phyloP scores from a whole-genome alignment of 2,113 vertebrate genomes.

The Typhlomys cinereus region DNA sequence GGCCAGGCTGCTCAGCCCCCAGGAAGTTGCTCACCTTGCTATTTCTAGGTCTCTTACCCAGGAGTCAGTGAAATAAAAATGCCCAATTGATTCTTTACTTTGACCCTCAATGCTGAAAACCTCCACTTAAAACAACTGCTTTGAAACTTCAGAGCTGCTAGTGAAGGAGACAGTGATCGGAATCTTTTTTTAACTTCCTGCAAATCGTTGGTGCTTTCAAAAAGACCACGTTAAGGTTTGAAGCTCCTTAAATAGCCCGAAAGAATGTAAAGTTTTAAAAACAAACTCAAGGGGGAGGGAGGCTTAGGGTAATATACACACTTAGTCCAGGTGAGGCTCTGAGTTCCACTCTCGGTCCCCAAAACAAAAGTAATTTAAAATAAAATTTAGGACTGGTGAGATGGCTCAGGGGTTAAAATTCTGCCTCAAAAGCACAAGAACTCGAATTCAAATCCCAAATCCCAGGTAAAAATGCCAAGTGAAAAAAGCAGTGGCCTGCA shows the following conservation, averaged over 20 bases:
- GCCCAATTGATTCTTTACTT: not conserved
- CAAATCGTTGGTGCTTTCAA: not conserved
- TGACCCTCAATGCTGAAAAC: not conserved
- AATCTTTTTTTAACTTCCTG: not conserved
- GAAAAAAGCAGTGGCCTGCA: too few species aligned
- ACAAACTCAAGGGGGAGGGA: not conserved
- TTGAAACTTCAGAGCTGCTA: constrained; percentile 25
- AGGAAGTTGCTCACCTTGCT: not conserved
- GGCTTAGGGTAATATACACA: not conserved
- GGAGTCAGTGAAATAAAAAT: not conserved
- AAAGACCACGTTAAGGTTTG: not conserved
- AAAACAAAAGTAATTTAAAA: not conserved
- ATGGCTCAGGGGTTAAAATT: too few species aligned
- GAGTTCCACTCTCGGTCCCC: not conserved
- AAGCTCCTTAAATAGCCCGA: not conserved
- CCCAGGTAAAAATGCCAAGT: too few species aligned
- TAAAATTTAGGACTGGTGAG: too few species aligned
- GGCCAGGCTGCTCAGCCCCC: not conserved
- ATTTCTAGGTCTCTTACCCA: not conserved
- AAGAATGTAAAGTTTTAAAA: constrained; percentile 40
- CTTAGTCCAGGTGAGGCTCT: not conserved
- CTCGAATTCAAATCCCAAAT: too few species aligned
- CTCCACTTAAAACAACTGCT: not conserved
- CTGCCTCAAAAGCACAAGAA: too few species aligned
- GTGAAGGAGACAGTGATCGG: not conserved